Conservation (phyloP, 2,113 vertebrate genomes). For the Patagioenas fasciata region DNA sequence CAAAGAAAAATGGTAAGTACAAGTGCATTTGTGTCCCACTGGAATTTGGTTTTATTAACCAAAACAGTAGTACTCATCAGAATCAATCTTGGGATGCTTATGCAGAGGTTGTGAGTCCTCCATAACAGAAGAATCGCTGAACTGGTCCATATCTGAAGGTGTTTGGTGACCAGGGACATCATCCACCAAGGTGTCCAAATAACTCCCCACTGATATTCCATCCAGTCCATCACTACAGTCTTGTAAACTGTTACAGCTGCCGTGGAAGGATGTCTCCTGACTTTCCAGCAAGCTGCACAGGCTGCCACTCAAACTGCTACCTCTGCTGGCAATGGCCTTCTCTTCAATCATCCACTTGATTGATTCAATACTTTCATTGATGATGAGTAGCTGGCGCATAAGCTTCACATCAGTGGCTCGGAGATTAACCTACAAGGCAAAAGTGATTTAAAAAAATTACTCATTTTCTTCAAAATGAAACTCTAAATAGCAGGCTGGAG, state of each 20-base stretch:
- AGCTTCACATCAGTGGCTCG: constrained; percentile 91
- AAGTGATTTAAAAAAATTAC: background rate
- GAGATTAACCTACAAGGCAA: constrained; percentile 80
- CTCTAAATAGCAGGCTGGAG: background rate
- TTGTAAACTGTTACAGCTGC: constrained; percentile 88
- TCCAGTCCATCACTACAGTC: constrained; percentile 88
- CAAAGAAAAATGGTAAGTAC: constrained; percentile 68
- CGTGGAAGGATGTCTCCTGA: constrained; percentile 83
- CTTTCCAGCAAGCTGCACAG: constrained; percentile 92
- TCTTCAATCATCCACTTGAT: constrained; percentile 96
- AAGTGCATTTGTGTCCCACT: constrained; percentile 64
- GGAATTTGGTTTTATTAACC: constrained; percentile 73
- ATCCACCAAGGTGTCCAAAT: constrained; percentile 93
- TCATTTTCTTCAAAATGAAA: background rate
- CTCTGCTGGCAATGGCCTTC: constrained; percentile 85
- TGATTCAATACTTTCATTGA: constrained; percentile 96
- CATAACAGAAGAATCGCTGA: constrained; percentile 79
- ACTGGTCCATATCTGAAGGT: constrained; percentile 83
- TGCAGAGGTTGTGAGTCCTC: constrained; percentile 78
- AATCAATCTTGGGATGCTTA: constrained; percentile 80
- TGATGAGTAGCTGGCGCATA: constrained; percentile 93
- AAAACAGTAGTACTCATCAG: constrained; percentile 95
- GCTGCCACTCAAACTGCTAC: constrained; percentile 91
- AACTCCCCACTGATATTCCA: constrained; percentile 92
- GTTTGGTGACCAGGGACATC: constrained; percentile 86